Evolutionary conservation across 2,888 invertebrate species (phyloP), one percentile per base, ranked within the genome.

Genomic region (Cetonia aurata): DNA sequence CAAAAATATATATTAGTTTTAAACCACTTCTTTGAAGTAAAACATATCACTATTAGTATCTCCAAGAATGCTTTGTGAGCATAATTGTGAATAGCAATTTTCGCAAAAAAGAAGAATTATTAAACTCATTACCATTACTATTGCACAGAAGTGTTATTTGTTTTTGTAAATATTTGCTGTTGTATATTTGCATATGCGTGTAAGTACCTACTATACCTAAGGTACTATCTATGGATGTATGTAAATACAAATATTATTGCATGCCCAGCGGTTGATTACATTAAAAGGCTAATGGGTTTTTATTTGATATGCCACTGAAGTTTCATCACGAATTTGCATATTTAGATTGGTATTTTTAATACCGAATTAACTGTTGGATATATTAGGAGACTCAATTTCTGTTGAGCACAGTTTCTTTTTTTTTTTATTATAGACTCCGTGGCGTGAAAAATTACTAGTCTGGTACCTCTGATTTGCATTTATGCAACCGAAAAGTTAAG

Each of bases 201-300:
- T 25, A 25, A 25, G 25, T n/a, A 50, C 15, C 15, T 15, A 17
- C 6, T 17, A n/a, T n/a, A n/a, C n/a, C 15, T 50, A 9, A 19
- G 50, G 15, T 8, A 50, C 25, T 25, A 44, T 59, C 12, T 31
- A 19, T 25, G 44, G 6, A 42, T 57, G 15, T 59, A 59, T 44
- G 13, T 44, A 59, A 19, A 59, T 25, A 44, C n/a, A 13, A 44
- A 59, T 19, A 17, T 50, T 50, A 25, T 25, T 59, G 13, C 33
- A 12, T 48, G 31, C 9, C 8, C 31, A 25, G 25, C 25, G 25
- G 13, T 0, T 46, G 31, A 6, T 31, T 60, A 60, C 46, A 62
- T 48, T 62, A 62, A 62, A 62, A 62, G 48, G 31, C 62, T 62
- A 48, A 62, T 62, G 62, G 48, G 62, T 46, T 62, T 62, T 25